Evolutionary conservation across 2,113 vertebrate genomes (phyloP).

Genomic region (Dasyurus viverrinus): DNA sequence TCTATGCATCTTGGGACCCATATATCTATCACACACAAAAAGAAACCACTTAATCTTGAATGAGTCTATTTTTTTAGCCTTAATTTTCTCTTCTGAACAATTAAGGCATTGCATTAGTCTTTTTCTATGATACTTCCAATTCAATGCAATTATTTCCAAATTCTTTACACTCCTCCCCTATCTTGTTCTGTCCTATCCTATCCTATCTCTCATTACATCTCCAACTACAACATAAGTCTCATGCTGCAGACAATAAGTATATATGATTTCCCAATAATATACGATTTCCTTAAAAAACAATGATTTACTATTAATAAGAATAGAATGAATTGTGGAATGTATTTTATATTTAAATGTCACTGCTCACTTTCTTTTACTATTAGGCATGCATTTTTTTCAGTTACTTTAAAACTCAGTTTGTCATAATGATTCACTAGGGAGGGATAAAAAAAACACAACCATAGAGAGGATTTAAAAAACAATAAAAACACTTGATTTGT

Average conservation of each 20-base stretch:
- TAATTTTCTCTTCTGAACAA: not conserved
- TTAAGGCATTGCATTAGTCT: not conserved
- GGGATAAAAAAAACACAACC: not conserved
- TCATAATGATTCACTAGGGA: not conserved
- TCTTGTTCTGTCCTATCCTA: not conserved
- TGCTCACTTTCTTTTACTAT: not conserved
- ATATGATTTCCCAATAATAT: not conserved
- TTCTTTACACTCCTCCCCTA: too few species aligned
- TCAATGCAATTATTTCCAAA: not conserved
- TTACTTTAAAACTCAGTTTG: not conserved
- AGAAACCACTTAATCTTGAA: not conserved
- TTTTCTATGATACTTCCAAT: not conserved
- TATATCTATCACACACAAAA: not conserved
- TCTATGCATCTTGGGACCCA: not conserved
- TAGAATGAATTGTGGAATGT: not conserved
- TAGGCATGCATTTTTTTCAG: not conserved
- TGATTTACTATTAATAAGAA: not conserved
- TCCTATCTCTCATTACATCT: not conserved
- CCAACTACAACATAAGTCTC: not conserved
- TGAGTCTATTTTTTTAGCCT: not conserved
- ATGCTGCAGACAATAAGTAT: not conserved
- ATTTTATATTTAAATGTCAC: not conserved
- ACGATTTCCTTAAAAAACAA: not conserved
- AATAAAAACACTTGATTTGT: not conserved
- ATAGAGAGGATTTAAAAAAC: not conserved